Base-by-base conservation (phyloP, 2,888 invertebrate genomes). In the Entomobrya proxima region DNA sequence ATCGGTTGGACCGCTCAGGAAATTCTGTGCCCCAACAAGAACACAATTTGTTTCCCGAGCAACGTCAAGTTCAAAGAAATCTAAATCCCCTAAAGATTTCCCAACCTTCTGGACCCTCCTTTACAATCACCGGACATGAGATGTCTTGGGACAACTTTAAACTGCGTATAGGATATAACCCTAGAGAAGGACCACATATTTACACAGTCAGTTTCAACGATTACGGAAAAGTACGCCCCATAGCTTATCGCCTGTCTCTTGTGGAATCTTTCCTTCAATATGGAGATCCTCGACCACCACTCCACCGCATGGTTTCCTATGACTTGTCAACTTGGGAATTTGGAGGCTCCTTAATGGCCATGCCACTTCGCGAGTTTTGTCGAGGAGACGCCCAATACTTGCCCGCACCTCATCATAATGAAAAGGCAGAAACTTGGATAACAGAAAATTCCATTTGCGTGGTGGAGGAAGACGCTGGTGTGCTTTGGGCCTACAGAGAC, bases 81-180 rank as follows among this genome's bases (percentile, higher is more conserved):
- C 0, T 79, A 82, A 47, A 13, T 89, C 6, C 72, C 85, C n/a
- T n/a, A n/a, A n/a, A n/a, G n/a, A 80, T 89, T 30, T 50, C 85
- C n/a, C 80, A 74, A 27, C 88, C 88, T 0, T 75, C 85, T 30
- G 89, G 89, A 13, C 83, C 86, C 1, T 86, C 86, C 35, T 89
- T 88, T 52, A n/a, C n/a, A n/a, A 83, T 89, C 9, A 21, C 76
- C 18, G 89, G 87, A 0, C 80, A 88, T 55, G 61, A 80, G 24
- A 75, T 90, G 2, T 24, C 35, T 1, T 90, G 90, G 90, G 88
- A 89, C 72, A 89, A 89, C 52, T 90, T 89, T 64, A 83, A 86
- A 27, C 84, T 90, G 47, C 47, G 88, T 24, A 79, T 89, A 37
- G 88, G 89, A 88, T 69, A 37, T n/a, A 82, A 64, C 18, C 50